phyloP scores from a whole-genome alignment of 2,113 vertebrate species.

The Pygoscelis adeliae region DNA sequence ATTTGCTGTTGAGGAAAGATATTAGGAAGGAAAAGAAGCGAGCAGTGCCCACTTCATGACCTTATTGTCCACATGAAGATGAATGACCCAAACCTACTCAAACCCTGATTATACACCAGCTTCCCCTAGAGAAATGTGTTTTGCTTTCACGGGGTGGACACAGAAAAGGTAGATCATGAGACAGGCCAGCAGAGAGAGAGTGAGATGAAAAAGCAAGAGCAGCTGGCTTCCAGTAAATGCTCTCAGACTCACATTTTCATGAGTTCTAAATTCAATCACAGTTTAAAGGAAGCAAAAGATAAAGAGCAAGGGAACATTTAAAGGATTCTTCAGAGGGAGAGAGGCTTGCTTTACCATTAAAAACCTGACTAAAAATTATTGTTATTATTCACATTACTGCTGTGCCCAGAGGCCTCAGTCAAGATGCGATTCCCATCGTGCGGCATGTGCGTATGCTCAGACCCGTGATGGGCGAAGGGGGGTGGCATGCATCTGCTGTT shows the following conservation, averaged over 20 bases:
- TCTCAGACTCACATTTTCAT: slow-evolving; percentile 63
- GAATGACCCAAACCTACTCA: slow-evolving; percentile 12
- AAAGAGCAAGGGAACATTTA: neutral
- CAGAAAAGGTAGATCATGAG: neutral
- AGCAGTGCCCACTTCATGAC: neutral
- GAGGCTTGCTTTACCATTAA: neutral
- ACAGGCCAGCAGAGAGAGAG: neutral
- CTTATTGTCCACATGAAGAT: neutral
- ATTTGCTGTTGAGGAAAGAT: neutral
- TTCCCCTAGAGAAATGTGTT: neutral
- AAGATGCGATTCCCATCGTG: neutral
- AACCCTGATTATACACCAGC: neutral
- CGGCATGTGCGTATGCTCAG: rapidly evolving
- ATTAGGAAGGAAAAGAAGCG: neutral
- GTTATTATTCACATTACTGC: neutral
- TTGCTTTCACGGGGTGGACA: neutral
- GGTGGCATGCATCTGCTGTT: too few relatives aligned
- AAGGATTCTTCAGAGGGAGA: neutral
- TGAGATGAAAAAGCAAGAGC: slow-evolving; percentile 15
- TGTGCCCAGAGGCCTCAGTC: neutral
- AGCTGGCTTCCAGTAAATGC: slow-evolving; percentile 41
- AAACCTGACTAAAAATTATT: neutral
- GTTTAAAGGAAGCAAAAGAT: slow-evolving; percentile 51
- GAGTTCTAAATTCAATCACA: slow-evolving; percentile 58
- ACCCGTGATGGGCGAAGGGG: rapidly evolving